These are phyloP conservation scores for Lasioglossum villosulum DNA, from an alignment of 2,888 invertebrate species.

Conservation along the genomic window DNA sequence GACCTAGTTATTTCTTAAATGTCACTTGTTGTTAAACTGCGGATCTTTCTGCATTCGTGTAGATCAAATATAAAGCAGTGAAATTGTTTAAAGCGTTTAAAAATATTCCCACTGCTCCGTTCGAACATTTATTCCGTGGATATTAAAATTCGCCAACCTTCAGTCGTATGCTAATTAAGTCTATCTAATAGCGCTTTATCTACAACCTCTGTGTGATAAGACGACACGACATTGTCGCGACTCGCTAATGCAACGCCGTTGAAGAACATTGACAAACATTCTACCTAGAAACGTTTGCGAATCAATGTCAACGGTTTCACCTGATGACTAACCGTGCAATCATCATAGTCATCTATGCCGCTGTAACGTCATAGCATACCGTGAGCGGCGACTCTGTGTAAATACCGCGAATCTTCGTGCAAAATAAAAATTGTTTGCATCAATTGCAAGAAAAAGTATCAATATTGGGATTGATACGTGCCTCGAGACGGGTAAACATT, in stretches of 20 bases:
- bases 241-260: background rate
- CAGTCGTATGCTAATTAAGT: conserved; percentile 55
- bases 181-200: conserved; percentile 60
- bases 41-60: background rate
- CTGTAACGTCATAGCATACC: background rate
- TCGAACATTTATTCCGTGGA: conserved; percentile 10
- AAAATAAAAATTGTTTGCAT: no score
- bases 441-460: no score
- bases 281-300: background rate
- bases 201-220: conserved; percentile 43
- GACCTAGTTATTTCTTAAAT: background rate
- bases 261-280: conserved; percentile 19
- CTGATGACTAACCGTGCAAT: conserved; percentile 38
- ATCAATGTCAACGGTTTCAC: background rate
- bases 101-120: background rate
- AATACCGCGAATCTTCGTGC: no score
- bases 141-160: conserved; percentile 46
- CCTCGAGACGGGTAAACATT: no score
- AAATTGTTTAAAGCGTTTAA: background rate
- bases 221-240: background rate
- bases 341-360: background rate
- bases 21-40: background rate
- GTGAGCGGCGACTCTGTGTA: background rate
- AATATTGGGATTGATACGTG: no score
- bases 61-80: background rate